Evolutionary conservation across 2,797 vertebrate species (phyloP).

Genomic region (Numenius phaeopus): DNA sequence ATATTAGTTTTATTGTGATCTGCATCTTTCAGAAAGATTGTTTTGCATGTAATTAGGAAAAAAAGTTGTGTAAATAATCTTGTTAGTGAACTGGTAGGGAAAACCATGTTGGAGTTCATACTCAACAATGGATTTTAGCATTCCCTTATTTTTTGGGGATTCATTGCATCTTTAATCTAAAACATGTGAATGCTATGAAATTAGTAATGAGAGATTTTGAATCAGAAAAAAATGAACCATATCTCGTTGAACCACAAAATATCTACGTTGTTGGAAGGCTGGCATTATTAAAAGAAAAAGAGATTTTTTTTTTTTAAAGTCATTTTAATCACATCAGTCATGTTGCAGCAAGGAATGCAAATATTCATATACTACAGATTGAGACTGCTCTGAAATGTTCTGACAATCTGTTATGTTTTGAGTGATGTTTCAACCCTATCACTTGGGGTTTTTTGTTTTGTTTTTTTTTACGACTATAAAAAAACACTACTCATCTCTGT

Average conservation of each 20-base stretch:
- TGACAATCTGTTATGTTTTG: constrained; percentile 70
- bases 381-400: constrained; percentile 60
- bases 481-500: constrained; percentile 60
- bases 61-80: constrained; percentile 20
- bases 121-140: background rate
- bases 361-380: constrained; percentile 60
- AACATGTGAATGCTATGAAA: background rate
- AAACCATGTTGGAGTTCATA: constrained; percentile 15
- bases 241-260: background rate
- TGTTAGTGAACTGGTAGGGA: background rate
- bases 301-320: background rate
- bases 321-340: constrained; percentile 34
- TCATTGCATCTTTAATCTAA: background rate
- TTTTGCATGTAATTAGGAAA: constrained; percentile 33
- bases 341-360: constrained; percentile 48
- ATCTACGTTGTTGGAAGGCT: background rate
- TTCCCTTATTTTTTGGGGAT: background rate
- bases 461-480: constrained; percentile 58
- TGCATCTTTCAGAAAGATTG: constrained; percentile 42
- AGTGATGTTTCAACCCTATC: constrained; percentile 67
- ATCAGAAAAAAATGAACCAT: background rate
- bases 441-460: constrained; percentile 57
- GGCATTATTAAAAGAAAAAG: background rate
- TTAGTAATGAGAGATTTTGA: background rate
- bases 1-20: constrained; percentile 21